These are phyloP conservation scores for Zelostemma sp. DNA, from an alignment of 1,140 invertebrate species.

Conservation along the genomic window DNA sequence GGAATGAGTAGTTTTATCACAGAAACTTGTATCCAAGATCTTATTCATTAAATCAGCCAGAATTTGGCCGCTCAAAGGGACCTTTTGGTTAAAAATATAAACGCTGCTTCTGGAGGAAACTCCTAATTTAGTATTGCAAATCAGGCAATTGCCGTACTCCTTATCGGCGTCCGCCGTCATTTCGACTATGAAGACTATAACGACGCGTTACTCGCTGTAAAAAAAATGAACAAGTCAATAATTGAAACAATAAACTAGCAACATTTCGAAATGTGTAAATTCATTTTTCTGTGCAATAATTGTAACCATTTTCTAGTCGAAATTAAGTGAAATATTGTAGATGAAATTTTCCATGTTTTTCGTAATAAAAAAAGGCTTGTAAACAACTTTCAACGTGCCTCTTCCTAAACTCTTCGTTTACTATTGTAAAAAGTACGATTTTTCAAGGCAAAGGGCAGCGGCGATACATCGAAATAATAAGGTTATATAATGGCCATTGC, in stretches of 20 bases:
- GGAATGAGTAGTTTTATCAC: slow-evolving; percentile 69
- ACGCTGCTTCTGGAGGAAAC: slow-evolving; percentile 69
- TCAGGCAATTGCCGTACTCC: slow-evolving; percentile 65
- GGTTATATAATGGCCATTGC: too few species aligned
- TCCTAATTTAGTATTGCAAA: slow-evolving; percentile 72
- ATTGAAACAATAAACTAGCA: neutral
- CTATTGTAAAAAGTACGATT: too few species aligned
- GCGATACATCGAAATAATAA: neutral
- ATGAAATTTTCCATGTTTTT: too few species aligned
- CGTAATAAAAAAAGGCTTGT: too few species aligned
- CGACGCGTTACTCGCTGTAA: slow-evolving; percentile 23
- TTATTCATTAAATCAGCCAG: slow-evolving; percentile 67
- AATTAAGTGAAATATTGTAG: too few species aligned
- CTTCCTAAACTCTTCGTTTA: too few species aligned
- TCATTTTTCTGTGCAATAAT: too few species aligned
- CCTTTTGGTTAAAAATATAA: slow-evolving; percentile 67
- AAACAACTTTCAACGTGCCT: too few species aligned
- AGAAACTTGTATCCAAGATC: slow-evolving; percentile 69
- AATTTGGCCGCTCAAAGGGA: slow-evolving; percentile 63
- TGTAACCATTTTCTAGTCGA: too few species aligned
- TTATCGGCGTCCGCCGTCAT: slow-evolving; percentile 61
- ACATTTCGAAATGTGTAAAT: neutral
- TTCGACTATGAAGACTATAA: too few species aligned
- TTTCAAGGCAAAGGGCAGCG: too few species aligned
- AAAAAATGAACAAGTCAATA: slow-evolving; percentile 7